Percentiles rank a stretch among this genome's conserved stretches.
Conservation (phyloP, 2,797 vertebrate species). For the Ptychobarbus kaznakovi region DNA sequence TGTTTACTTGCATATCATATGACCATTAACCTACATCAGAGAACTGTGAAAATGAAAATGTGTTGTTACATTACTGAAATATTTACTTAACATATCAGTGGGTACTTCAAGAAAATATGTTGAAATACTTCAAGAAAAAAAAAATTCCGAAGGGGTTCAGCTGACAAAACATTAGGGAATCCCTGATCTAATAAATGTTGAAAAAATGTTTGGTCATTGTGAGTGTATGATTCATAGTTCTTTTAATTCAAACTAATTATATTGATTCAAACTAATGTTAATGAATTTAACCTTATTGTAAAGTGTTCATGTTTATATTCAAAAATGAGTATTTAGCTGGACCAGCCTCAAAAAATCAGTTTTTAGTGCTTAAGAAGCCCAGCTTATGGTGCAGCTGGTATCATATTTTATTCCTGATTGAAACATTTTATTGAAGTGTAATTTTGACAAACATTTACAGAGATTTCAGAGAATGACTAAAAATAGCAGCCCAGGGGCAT, state of each 20-base stretch:
- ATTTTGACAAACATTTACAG: background rate
- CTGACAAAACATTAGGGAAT: background rate
- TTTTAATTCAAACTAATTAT: background rate
- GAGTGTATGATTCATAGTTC: background rate
- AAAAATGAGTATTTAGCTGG: background rate
- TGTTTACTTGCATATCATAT: background rate
- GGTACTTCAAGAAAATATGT: background rate
- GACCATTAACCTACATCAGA: background rate
- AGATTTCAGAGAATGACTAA: background rate
- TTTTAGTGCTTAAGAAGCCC: background rate
- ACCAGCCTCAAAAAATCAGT: background rate
- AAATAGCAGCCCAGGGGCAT: background rate
- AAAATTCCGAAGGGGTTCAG: background rate
- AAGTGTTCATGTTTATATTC: background rate
- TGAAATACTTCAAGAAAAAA: background rate
- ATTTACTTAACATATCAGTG: background rate
- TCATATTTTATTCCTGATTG: slow-evolving; percentile 11
- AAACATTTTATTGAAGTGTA: slow-evolving; percentile 7
- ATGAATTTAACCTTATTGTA: background rate
- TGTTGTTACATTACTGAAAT: background rate
- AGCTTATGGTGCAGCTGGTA: background rate
- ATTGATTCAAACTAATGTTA: background rate
- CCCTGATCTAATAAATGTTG: background rate
- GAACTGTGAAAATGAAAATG: background rate
- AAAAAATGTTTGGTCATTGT: background rate